Base-by-base conservation (phyloP, 2,888 invertebrate genomes). In the Cheilosia soror region DNA sequence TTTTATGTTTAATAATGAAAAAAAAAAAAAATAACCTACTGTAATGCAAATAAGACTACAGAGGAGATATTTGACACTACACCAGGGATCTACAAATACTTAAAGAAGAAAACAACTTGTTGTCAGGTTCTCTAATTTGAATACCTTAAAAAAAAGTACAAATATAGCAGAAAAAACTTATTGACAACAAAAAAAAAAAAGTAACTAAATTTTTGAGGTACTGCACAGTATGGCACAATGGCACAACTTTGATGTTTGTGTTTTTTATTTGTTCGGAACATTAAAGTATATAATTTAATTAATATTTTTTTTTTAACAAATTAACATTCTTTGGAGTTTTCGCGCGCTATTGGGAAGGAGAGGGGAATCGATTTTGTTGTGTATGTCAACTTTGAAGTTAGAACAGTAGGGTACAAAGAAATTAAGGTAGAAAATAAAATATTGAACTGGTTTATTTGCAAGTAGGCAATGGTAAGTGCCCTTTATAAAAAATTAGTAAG, bases 161-260 rank as follows among this genome's bases (percentile, higher is more conserved):
- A 37, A 57, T 15, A 5, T 33, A 63, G 31, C 42, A 29, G 53
- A 33, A 49, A 49, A 40, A 60, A 42, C 7, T 47, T 37, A 15
- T 55, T 55, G 44, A n/a, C 7, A 55, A 55, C 29, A 27, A 13
- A 57, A 25, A n/a, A 47, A 42, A 66, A 20, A 77, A 53, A 40
- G 29, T 37, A 40, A 47, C 49, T 63, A 37, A 66, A 20, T 40
- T 53, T 60, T 78, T 89, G 91, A 92, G 92, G 92, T 92, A 92
- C 92, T 92, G 92, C 92, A 92, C 92, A 92, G 92, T 91, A 91
- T 92, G 91, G 91, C 92, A 92, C 91, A 90, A 88, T 79, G 84
- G 78, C 69, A 65, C 53, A 62, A 68, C 20, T 20, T 63, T 62
- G 40, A 77, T 85, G 71, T 81, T 81, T 83, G 85, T 85, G 85